phyloP scores from a whole-genome alignment of 2,888 invertebrate genomes.

The Heliconius erato region DNA sequence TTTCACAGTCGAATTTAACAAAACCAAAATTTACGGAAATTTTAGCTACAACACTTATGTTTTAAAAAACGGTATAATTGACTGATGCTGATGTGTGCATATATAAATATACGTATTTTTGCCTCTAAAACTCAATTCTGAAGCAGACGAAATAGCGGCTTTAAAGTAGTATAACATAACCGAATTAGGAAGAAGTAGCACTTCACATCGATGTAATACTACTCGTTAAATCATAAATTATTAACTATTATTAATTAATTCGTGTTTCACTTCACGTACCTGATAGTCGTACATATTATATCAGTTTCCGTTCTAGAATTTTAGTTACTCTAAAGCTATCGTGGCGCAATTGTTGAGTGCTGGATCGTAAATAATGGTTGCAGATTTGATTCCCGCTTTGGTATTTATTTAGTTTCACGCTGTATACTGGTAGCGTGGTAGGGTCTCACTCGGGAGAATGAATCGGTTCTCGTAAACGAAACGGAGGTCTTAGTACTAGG shows the following conservation, averaged over 20 bases:
- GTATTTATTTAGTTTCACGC: not conserved
- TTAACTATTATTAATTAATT: slow-evolving; percentile 24
- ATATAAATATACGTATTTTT: no score
- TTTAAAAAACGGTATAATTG: no score
- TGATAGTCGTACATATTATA: slow-evolving; percentile 3
- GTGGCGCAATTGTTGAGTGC: not conserved
- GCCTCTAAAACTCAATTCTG: no score
- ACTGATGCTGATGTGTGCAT: no score
- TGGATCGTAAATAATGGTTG: not conserved
- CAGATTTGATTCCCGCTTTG: not conserved
- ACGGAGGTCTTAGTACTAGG: not conserved
- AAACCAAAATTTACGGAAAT: no score
- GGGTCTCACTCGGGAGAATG: no score
- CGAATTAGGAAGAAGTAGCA: slow-evolving; percentile 22
- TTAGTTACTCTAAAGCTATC: not conserved
- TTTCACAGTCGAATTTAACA: no score
- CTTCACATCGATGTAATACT: not conserved
- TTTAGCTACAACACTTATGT: no score
- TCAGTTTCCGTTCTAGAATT: slow-evolving; percentile 2
- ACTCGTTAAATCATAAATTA: slow-evolving; percentile 17
- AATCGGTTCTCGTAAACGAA: not conserved
- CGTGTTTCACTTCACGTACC: slow-evolving; percentile 8
- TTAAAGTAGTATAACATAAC: not conserved
- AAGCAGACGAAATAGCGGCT: no score
- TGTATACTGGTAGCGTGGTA: no score